Percentiles rank a stretch among this genome's conserved stretches.
phyloP scores from a whole-genome alignment of 2,113 vertebrate species.

The Podarcis raffonei region DNA sequence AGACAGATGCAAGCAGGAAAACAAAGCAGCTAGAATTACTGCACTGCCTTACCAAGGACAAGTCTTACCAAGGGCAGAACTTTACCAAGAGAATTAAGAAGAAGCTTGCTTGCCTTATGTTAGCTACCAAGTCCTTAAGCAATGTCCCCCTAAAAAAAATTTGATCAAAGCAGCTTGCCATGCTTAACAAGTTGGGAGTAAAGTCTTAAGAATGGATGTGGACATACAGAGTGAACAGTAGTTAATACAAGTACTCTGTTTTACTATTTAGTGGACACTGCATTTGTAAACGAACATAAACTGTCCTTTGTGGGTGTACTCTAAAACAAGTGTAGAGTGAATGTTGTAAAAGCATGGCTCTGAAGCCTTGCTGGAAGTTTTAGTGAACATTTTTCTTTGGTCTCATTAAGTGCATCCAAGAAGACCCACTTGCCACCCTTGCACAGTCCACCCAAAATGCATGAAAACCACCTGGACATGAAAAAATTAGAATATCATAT shows the following conservation, averaged over 20 bases:
- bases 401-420: too few species aligned
- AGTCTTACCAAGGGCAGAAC: neutral
- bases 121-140: constrained; percentile 12
- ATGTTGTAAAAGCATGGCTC: neutral
- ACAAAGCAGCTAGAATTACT: neutral
- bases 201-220: too few species aligned
- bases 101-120: constrained; percentile 24
- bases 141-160: neutral
- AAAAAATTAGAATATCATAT: neutral
- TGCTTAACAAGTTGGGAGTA: neutral
- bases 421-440: neutral
- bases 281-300: neutral
- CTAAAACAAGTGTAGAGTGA: too few species aligned
- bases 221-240: neutral
- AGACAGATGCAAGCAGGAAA: neutral
- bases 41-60: constrained; percentile 31
- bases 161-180: neutral
- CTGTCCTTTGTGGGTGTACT: too few species aligned
- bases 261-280: too few species aligned
- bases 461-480: neutral
- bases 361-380: neutral
- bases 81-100: constrained; percentile 3
- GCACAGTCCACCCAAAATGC: neutral
- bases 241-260: neutral
- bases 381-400: neutral